phyloP scores from a whole-genome alignment of 2,888 invertebrate genomes.

The Oegoconia quadripuncta region DNA sequence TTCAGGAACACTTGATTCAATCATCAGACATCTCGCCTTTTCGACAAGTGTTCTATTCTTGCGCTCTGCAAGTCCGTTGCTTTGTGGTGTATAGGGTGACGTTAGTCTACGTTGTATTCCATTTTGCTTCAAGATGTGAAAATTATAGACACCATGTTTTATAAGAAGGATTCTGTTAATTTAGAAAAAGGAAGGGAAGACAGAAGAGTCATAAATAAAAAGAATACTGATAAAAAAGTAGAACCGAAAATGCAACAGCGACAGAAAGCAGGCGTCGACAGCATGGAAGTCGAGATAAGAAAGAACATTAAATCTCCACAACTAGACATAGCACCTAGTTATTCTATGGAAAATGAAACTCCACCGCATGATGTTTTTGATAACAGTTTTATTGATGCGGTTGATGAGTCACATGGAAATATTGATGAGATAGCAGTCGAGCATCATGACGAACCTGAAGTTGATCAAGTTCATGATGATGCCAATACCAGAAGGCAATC shows the following conservation, averaged over 20 bases:
- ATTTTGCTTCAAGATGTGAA: too few relatives aligned
- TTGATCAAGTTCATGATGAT: too few relatives aligned
- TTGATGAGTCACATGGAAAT: too few relatives aligned
- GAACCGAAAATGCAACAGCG: background rate
- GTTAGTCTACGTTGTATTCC: conserved; percentile 2
- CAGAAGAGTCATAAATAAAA: too few relatives aligned
- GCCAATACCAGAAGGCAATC: background rate
- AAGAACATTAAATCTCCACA: too few relatives aligned
- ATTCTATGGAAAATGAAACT: too few relatives aligned
- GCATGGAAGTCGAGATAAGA: background rate
- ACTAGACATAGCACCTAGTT: too few relatives aligned
- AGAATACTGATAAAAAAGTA: too few relatives aligned
- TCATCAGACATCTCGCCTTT: conserved; percentile 10
- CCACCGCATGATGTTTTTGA: too few relatives aligned
- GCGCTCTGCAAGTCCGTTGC: conserved; percentile 6
- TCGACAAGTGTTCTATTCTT: conserved; percentile 11
- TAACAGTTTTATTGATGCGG: too few relatives aligned
- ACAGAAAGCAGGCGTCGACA: background rate
- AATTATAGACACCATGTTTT: conserved; percentile 4
- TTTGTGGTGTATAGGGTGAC: conserved; percentile 5
- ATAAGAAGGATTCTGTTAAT: too few relatives aligned
- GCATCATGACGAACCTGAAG: background rate
- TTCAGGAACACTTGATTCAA: conserved; percentile 4
- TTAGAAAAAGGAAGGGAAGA: too few relatives aligned
- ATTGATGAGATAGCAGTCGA: background rate